These are phyloP conservation scores for Agrochola lota DNA, from an alignment of 2,888 invertebrate genomes.

Conservation along the genomic window DNA sequence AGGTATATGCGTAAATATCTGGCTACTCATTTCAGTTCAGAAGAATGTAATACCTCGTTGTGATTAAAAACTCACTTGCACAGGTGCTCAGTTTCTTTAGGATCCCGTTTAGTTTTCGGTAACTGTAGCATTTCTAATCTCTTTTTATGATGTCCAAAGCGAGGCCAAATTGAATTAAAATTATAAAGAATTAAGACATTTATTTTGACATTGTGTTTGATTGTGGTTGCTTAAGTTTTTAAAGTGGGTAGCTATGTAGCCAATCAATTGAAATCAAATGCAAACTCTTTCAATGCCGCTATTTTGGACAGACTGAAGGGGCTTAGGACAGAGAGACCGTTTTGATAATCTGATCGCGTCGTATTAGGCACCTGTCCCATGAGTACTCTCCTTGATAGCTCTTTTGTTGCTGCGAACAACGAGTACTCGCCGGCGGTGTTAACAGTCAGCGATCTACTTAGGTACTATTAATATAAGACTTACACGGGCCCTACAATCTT, in stretches of 20 bases:
- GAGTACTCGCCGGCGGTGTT: neutral
- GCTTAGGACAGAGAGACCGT: neutral
- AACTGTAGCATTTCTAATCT: constrained; percentile 70
- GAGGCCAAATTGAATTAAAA: constrained; percentile 5
- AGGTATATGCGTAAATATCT: too few species aligned
- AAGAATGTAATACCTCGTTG: too few species aligned
- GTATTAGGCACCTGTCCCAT: neutral
- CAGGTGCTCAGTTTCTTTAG: constrained; percentile 68
- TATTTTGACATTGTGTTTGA: constrained; percentile 30
- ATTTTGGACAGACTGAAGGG: too few species aligned
- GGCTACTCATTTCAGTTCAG: too few species aligned
- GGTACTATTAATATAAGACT: too few species aligned
- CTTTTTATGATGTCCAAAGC: constrained; percentile 3
- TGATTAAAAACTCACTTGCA: constrained; percentile 71
- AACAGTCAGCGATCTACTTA: neutral
- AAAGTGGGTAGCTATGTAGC: neutral
- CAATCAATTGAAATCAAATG: neutral
- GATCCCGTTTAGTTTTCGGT: constrained; percentile 70
- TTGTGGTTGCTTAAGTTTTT: neutral
- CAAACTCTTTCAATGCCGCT: neutral
- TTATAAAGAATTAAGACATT: neutral
- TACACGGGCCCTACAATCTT: too few species aligned
- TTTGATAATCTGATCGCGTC: neutral
- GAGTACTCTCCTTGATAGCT: neutral
- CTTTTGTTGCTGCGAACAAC: too few species aligned